Base-by-base conservation (phyloP, 2,797 vertebrate genomes). In the Leptodactylus fallax region DNA sequence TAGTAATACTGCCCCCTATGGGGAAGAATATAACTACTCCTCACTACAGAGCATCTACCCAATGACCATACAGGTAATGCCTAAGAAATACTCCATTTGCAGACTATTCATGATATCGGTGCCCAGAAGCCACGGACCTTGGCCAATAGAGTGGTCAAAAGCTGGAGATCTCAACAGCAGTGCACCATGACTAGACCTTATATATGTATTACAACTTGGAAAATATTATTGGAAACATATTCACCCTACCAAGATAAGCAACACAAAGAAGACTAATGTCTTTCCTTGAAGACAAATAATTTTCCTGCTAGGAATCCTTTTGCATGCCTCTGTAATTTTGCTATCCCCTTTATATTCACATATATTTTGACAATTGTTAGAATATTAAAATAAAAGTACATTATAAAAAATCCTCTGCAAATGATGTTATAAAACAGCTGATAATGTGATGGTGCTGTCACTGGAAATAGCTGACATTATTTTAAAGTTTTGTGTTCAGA, bases 371-470 rank as follows among this genome's bases (percentile, higher is more conserved):
- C 92, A 91, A 91, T 93, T 93, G 91, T 90, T 80, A 92, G 90
- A 91, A 93, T 90, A 93, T 90, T 92, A 87, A 74, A 92, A 92
- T 3, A 45, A 71, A 45, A 94, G 93, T 93, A 93, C 81, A 72
- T 71, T 36, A 71, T 72, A 72, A 80, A 85, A 84, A 88, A 79
- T 80, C 53, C 79, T 85, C 63, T 21, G 45, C 17, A 72, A 85
- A 88, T 80, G 56, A 88, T 83, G 6, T 91, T 89, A 89, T 91
- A 93, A 91, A 92, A 92, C 92, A 16, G 90, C 90, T 87, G 91
- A 91, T 92, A 92, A 92, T 91, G 91, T 89, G 90, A 90, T 91
- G 91, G 89, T 91, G 89, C 91, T 91, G 92, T 93, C 92, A 90
- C 91, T 81, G 90, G 90, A 90, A 90, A 92, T 85, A 91, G 91